Evolutionary conservation across 1,140 invertebrate species (phyloP).

Genomic region (Ephestia elutella): DNA sequence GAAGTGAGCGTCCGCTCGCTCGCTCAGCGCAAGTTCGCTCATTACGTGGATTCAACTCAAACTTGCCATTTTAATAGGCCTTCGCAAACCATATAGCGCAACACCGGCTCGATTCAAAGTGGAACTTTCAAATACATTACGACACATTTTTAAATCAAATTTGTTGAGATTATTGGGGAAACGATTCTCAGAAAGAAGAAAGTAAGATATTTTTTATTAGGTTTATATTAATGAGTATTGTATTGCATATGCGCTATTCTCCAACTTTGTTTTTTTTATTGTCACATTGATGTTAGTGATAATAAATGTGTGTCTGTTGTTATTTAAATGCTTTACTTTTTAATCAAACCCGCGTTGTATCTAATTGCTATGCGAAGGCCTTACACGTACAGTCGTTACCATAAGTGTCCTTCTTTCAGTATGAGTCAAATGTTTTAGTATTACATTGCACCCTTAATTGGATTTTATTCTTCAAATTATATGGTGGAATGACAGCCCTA

Average conservation of each 20-base stretch:
- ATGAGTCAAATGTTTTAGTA: no score
- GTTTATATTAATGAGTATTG: no score
- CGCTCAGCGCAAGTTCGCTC: slow-evolving; percentile 51
- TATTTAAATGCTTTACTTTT: background rate
- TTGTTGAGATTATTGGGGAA: no score
- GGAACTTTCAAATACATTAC: background rate
- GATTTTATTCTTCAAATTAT: no score
- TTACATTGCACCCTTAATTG: no score
- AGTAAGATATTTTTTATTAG: no score
- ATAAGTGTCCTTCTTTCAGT: background rate
- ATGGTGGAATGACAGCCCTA: no score
- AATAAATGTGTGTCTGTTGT: background rate
- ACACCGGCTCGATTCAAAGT: background rate
- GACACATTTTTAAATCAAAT: no score
- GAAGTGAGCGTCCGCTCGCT: slow-evolving; percentile 20
- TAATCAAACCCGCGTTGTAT: background rate
- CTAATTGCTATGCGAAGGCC: background rate
- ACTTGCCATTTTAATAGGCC: slow-evolving; percentile 5
- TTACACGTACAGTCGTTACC: background rate
- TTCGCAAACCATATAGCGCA: slow-evolving; percentile 1
- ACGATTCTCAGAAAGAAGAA: no score
- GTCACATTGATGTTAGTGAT: no score
- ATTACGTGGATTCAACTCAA: slow-evolving; percentile 47
- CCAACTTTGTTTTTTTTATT: no score
- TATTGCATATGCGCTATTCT: no score